Evolutionary conservation across 1,140 invertebrate genomes (phyloP).

Genomic region (Mesaphorura yosii): DNA sequence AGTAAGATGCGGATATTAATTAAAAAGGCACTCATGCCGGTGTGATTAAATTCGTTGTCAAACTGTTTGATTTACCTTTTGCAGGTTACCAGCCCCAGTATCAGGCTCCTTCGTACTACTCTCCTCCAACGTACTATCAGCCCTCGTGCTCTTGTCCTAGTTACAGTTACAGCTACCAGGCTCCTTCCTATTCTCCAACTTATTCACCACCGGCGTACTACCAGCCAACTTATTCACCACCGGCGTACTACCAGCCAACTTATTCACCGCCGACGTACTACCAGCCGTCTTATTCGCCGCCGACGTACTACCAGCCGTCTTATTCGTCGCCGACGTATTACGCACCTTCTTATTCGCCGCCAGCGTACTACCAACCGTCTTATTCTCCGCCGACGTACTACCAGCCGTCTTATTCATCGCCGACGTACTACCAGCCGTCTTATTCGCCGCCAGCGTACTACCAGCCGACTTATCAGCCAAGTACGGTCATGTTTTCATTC

Average conservation of each 20-base stretch:
- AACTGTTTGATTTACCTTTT: no score
- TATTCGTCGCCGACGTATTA: slow-evolving; percentile 1
- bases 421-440: slow-evolving; percentile 2
- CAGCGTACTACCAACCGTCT: slow-evolving; percentile 2
- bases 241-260: slow-evolving; percentile 1
- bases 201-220: neutral
- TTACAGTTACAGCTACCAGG: no score
- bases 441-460: neutral
- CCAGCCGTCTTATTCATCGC: no score
- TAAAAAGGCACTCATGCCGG: no score
- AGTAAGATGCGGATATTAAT: no score
- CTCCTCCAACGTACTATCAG: slow-evolving; percentile 1
- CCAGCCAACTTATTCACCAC: slow-evolving; percentile 2
- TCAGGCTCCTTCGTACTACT: no score
- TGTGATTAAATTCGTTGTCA: no score
- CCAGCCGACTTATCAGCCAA: neutral
- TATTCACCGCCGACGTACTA: slow-evolving; percentile 8
- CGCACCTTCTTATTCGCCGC: no score
- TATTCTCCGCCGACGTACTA: neutral
- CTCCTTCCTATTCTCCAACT: no score
- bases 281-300: slow-evolving; percentile 1
- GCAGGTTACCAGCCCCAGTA: no score
- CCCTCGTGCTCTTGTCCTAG: slow-evolving; percentile 4
- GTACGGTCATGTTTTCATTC: no score
- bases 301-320: slow-evolving; percentile 5